phyloP scores from a whole-genome alignment of 1,140 invertebrate genomes.

The Protaetia brevitarsis region DNA sequence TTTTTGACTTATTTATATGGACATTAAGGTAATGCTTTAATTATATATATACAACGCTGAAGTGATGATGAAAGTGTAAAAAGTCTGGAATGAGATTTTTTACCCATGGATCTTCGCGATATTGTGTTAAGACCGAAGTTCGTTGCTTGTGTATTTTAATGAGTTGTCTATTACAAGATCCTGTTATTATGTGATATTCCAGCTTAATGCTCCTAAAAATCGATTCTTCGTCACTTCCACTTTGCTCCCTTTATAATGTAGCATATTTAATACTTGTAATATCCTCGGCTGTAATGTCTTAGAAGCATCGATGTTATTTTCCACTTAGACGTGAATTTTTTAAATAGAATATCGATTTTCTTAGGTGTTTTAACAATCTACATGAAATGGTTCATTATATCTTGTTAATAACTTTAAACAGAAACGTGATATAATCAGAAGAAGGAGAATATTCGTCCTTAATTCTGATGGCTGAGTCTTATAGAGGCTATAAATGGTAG shows the following conservation, averaged over 20 bases:
- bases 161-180: conserved; percentile 4
- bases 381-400: too few relatives aligned
- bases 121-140: neutral
- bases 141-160: conserved; percentile 15
- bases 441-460: too few relatives aligned
- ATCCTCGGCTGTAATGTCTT: too few relatives aligned
- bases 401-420: too few relatives aligned
- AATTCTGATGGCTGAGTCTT: too few relatives aligned
- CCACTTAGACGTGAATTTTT: too few relatives aligned
- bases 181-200: neutral
- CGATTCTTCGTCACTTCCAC: neutral
- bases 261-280: neutral
- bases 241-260: neutral
- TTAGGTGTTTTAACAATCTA: too few relatives aligned
- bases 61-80: conserved; percentile 1
- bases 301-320: too few relatives aligned
- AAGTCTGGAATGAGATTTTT: neutral
- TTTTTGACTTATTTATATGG: neutral
- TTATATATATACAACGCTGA: conserved; percentile 17
- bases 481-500: too few relatives aligned
- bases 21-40: conserved; percentile 20
- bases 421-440: too few relatives aligned
- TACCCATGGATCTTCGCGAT: neutral
- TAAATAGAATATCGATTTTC: too few relatives aligned
- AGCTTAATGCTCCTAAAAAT: neutral